Percentiles rank a stretch among this genome's conserved stretches.
Evolutionary conservation across 2,888 invertebrate genomes (phyloP).

Genomic region (Standfussiana lucernea): DNA sequence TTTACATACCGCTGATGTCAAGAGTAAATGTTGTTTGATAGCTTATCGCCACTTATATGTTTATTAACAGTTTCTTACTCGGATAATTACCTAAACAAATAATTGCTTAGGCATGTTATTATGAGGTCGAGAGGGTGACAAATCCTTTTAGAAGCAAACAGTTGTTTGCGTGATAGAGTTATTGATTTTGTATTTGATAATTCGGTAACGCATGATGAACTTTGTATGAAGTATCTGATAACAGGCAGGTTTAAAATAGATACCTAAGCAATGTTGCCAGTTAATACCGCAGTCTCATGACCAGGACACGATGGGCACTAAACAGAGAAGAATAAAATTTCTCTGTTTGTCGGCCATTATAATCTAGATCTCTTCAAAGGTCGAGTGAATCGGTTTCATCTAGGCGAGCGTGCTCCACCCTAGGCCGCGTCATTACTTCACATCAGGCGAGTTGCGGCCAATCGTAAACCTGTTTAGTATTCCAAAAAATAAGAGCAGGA

Average conservation of each 20-base stretch:
- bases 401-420: background rate
- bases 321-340: background rate
- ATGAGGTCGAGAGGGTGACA: constrained; percentile 19
- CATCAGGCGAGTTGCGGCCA: background rate
- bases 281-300: no score
- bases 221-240: background rate
- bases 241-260: background rate
- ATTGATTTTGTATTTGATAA: background rate
- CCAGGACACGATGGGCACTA: no score
- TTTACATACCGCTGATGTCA: constrained; percentile 48
- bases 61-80: constrained; percentile 25
- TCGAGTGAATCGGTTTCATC: background rate
- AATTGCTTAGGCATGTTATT: constrained; percentile 18
- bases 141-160: constrained; percentile 36
- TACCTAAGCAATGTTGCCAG: background rate
- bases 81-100: constrained; percentile 39
- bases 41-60: constrained; percentile 38
- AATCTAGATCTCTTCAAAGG: background rate
- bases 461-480: no score
- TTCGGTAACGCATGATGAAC: background rate
- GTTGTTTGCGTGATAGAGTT: background rate
- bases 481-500: no score
- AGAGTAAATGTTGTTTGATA: constrained; percentile 41
- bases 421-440: background rate
- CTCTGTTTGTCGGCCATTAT: background rate